A percentile compares a stretch with the other conserved stretches of the same genome.
phyloP scores from a whole-genome alignment of 1,140 invertebrate genomes.

The Tigriopus japonicus region DNA sequence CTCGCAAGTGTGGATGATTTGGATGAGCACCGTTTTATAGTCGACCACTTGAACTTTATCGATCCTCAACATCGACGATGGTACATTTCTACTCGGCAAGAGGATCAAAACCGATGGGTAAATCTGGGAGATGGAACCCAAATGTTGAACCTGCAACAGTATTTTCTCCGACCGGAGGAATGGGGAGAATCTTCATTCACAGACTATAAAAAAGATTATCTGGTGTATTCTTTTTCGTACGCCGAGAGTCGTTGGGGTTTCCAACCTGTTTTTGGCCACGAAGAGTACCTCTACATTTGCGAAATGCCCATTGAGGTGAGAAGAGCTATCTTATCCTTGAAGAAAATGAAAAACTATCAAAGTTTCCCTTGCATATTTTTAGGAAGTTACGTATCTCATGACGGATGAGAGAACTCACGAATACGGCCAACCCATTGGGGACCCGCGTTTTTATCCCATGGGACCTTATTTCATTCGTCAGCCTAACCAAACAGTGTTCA shows the following conservation, averaged over 20 bases:
- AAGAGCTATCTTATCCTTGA: neutral
- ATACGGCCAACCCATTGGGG: conserved; percentile 53
- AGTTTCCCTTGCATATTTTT: neutral
- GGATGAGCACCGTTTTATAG: conserved; percentile 69
- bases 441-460: conserved; percentile 55
- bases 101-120: conserved; percentile 50
- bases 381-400: conserved; percentile 35
- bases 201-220: conserved; percentile 30
- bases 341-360: neutral
- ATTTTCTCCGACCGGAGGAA: conserved; percentile 46
- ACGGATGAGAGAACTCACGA: conserved; percentile 51
- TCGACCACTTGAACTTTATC: conserved; percentile 49
- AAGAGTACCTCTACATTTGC: conserved; percentile 64
- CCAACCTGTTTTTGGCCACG: conserved; percentile 50
- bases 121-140: conserved; percentile 61
- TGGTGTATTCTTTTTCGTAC: conserved; percentile 29
- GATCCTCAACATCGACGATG: conserved; percentile 70
- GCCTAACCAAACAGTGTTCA: conserved; percentile 59
- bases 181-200: conserved; percentile 7
- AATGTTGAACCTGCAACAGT: conserved; percentile 54
- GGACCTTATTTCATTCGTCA: conserved; percentile 74
- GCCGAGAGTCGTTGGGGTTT: conserved; percentile 51
- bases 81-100: conserved; percentile 57
- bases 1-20: conserved; percentile 52
- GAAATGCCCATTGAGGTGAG: conserved; percentile 42